These are phyloP conservation scores for Hippocampus guttulatus DNA, from an alignment of 2,113 vertebrate genomes.

Conservation along the genomic window DNA sequence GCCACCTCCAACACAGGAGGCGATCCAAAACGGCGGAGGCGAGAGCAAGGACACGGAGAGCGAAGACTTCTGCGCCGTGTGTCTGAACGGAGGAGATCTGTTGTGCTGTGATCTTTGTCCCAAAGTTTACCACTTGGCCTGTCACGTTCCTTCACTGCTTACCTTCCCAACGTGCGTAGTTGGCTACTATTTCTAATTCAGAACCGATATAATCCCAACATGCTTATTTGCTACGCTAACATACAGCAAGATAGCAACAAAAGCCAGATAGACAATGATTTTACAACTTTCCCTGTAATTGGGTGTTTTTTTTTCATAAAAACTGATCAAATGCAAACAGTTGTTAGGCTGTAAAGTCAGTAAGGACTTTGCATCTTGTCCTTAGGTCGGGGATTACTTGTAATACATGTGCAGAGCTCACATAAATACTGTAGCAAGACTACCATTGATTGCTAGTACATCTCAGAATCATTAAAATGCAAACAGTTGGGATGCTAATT, in stretches of 20 bases:
- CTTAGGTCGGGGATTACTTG: background rate
- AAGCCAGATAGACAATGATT: background rate
- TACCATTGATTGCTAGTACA: background rate
- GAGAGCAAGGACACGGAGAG: slow-evolving; percentile 73
- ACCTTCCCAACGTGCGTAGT: slow-evolving; percentile 81
- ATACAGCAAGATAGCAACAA: background rate
- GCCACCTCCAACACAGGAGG: slow-evolving; percentile 10
- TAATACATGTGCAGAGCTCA: background rate
- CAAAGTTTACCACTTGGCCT: slow-evolving; percentile 87
- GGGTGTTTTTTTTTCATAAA: too few species aligned
- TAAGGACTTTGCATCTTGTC: too few species aligned
- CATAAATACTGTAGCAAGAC: background rate
- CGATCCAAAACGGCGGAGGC: slow-evolving; percentile 25
- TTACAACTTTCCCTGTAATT: background rate
- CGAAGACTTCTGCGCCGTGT: slow-evolving; percentile 91
- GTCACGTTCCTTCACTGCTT: slow-evolving; percentile 82
- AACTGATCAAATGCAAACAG: too few species aligned
- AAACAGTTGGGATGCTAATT: background rate
- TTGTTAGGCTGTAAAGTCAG: too few species aligned
- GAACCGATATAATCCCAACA: background rate
- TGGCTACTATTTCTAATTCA: background rate
- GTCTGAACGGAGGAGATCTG: slow-evolving; percentile 86
- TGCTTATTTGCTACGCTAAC: too few species aligned
- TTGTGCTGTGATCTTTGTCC: slow-evolving; percentile 90
- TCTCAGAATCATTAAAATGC: background rate